Base-by-base conservation (phyloP, 2,113 vertebrate genomes). In the Clarias macrocephalus region DNA sequence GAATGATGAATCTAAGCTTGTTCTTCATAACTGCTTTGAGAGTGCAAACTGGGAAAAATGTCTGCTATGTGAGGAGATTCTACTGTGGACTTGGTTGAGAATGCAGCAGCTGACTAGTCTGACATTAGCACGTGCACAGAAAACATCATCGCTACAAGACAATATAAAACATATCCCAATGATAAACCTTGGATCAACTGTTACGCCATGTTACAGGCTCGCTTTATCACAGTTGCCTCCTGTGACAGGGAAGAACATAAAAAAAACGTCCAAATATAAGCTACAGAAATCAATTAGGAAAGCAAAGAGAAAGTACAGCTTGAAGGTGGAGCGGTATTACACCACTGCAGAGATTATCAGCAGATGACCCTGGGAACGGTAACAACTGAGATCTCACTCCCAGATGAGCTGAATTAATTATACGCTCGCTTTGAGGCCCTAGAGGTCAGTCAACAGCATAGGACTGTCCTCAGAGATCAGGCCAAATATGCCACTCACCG, bases 181-280 rank as follows among this genome's bases (percentile, higher is more conserved):
- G 59, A 30, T 42, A 65, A 86, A 52, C 84, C 23, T 23, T 86
- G 60, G 62, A 56, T 86, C 33, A 86, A 70, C 52, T 56, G 62
- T 3, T n/a, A n/a, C n/a, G 16, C 60, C 73, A 79, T 79, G 57
- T n/a, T 80, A 16, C 1, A 6, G 25, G 62, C 73, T 65, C 42
- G 16, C 18, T 56, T 30, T 19, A 30, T 56, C 23, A 57, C 54
- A 62, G 75, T 75, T 52, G 54, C 28, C 54, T 60, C 56, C 1
- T 5, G 52, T n/a, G 12, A 79, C 25, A n/a, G 7, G 2, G 25
- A 79, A 25, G 56, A 80, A 28, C 37, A 60, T 28, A 80, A 37
- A 60, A 60, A n/a, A 16, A 37, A 37, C 1, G n/a, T 6, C 76
- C 54, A 79, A 25, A 57, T 30, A 57, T 30, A 19, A 80, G 11